Evolutionary conservation across 2,113 vertebrate genomes (phyloP), one percentile per base, ranked within the genome.

Genomic region (Engraulis encrasicolus): DNA sequence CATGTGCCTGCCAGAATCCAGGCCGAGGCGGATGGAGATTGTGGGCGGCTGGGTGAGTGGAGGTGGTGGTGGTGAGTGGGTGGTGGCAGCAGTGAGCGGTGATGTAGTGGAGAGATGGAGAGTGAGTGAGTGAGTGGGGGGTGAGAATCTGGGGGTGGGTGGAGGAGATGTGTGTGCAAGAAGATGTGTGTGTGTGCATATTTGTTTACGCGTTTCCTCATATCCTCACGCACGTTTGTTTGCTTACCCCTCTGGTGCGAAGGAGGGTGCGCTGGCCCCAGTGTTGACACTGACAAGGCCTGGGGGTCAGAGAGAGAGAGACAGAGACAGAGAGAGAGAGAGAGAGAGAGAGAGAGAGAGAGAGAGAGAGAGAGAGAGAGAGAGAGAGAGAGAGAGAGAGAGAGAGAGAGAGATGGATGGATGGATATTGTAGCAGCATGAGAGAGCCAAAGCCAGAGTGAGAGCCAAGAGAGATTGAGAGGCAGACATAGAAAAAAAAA

Each of bases 1-100:
- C 90, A 90, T 84, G 85, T 87, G 85, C 81, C 84, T 82, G 80
- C 58, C 83, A 45, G 86, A 92, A 92, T 92, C 89, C 90, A 90
- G 91, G 66, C 66, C 66, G 61, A 31, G 61, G 61, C 23, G 27
- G 15, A 74, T 36, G 66, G 12, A 14, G 12, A 31, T 6, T 4
- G 58, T 61, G 58, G n/a, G 58, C 0, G 58, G n/a, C n/a, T n/a
- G 9, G 58, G n/a, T 23, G n/a, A n/a, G 58, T 2, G 58, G 58
- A n/a, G 52, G 20, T 0, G 58, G n/a, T 7, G 58, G n/a, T 23
- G n/a, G 58, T n/a, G 58, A 9, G 18, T 18, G 20, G 12, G 17
- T 20, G 52, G 52, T 6, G 52, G 11, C 27, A 74, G 66, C 66
- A 34, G 14, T 34, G 31, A 36, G 66, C n/a, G n/a, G n/a, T n/a